Percentiles rank a stretch among this genome's conserved stretches.
phyloP scores from a whole-genome alignment of 2,113 vertebrate species.

The Eonycteris spelaea region DNA sequence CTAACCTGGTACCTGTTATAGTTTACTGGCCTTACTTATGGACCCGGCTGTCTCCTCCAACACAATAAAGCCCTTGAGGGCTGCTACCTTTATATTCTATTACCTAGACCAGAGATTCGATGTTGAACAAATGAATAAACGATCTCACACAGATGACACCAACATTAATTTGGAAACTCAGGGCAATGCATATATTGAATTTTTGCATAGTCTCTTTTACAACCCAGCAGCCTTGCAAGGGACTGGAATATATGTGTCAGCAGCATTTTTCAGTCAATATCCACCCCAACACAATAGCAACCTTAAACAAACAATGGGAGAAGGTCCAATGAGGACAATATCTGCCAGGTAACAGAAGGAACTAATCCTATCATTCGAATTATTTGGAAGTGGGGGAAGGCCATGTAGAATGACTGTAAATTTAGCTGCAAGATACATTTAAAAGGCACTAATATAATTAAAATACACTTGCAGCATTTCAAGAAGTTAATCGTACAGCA shows the following conservation, averaged over 20 bases:
- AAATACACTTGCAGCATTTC: conserved; percentile 42
- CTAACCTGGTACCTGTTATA: neutral
- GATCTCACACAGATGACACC: neutral
- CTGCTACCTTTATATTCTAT: neutral
- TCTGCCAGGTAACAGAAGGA: neutral
- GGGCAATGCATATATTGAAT: conserved; percentile 36
- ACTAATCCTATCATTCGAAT: neutral
- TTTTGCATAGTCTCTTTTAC: conserved; percentile 23
- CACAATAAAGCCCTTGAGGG: neutral
- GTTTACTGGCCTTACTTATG: neutral
- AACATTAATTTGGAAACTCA: conserved; percentile 4
- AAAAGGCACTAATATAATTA: conserved; percentile 46
- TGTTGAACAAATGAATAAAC: conserved; percentile 20
- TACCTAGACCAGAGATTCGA: neutral
- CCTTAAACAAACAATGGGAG: neutral
- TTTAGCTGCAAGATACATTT: conserved; percentile 5
- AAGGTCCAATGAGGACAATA: neutral
- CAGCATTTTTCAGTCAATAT: neutral
- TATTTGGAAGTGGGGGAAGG: neutral
- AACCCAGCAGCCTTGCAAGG: neutral
- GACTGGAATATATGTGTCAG: neutral
- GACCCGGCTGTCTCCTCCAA: neutral
- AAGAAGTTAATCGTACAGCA: conserved; percentile 44
- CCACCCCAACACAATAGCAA: neutral
- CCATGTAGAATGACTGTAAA: neutral